Evolutionary conservation across 2,113 vertebrate species (phyloP), one percentile per base, ranked within the genome.

Genomic region (Phyllopteryx taeniolatus): DNA sequence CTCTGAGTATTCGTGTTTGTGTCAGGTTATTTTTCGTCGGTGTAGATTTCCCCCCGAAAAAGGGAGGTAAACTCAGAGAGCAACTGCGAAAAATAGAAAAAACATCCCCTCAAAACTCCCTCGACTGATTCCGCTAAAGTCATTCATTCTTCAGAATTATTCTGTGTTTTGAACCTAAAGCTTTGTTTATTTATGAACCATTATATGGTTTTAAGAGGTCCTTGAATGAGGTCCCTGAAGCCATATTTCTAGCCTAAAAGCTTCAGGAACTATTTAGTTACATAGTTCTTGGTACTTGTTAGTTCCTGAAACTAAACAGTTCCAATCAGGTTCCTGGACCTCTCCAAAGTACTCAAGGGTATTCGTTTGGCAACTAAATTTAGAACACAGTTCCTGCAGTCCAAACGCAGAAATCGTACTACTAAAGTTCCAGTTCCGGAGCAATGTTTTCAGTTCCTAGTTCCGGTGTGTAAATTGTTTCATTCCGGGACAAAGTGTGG

Each of bases 141-240:
- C 43, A 19, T 86, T 19, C 51, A 77, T 86, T 87, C 73, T 71
- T 81, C 67, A 70, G 53, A 70, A 13, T 90, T 93, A 79, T 79
- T 88, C 79, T 88, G 87, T 72, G 2, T 70, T 71, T 76, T 70
- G 74, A 13, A 67, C 67, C 75, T 51, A 74, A 72, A 70, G 51
- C 27, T 67, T 61, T 69, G 49, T 80, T 87, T 75, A 88, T 80
- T 87, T 88, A 83, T 83, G 73, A 46, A 31, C 2, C 70, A 76
- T 77, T 35, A 11, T 7, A 44, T 73, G 49, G 68, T 57, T 75
- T 64, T 75, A 65, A n/a, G 71, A 75, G 77, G 31, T 77, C 19
- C 70, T 73, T 62, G 17, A 14, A 71, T 46, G 35, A n/a, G 56
- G 31, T 61, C 31, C 35, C 14, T 35, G 17, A 17, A 35, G 13